These are phyloP conservation scores for Artibeus lituratus DNA, from an alignment of 2,797 vertebrate species.

Conservation along the genomic window DNA sequence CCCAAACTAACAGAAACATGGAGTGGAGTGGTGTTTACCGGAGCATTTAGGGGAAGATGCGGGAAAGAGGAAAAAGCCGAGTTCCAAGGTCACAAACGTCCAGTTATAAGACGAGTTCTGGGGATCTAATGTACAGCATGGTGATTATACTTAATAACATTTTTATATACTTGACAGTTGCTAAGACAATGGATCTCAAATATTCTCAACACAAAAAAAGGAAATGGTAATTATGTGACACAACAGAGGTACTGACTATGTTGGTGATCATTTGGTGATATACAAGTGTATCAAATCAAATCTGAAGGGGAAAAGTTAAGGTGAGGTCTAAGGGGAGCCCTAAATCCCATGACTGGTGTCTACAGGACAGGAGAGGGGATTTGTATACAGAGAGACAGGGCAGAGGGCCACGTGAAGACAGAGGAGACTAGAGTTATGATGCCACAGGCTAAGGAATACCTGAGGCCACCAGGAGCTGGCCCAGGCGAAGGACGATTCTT, in stretches of 20 bases:
- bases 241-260: not conserved
- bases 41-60: fast-evolving
- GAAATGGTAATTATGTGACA: not conserved
- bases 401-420: not conserved
- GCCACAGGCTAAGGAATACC: not conserved
- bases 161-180: not conserved
- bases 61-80: not conserved
- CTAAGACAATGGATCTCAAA: not conserved
- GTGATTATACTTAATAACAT: not conserved
- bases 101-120: not conserved
- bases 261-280: not conserved
- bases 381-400: not conserved
- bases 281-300: not conserved
- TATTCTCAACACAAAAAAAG: not conserved
- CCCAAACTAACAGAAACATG: not conserved
- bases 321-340: not conserved
- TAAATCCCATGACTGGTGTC: not conserved
- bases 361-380: not conserved
- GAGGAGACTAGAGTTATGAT: not conserved
- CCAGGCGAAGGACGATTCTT: not conserved
- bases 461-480: not conserved
- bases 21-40: not conserved
- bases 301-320: not conserved
- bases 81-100: not conserved
- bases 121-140: not conserved